A percentile compares a stretch with the other conserved stretches of the same genome.
These are phyloP conservation scores for Cantharis lateralis DNA, from an alignment of 2,888 invertebrate genomes.

Conservation along the genomic window DNA sequence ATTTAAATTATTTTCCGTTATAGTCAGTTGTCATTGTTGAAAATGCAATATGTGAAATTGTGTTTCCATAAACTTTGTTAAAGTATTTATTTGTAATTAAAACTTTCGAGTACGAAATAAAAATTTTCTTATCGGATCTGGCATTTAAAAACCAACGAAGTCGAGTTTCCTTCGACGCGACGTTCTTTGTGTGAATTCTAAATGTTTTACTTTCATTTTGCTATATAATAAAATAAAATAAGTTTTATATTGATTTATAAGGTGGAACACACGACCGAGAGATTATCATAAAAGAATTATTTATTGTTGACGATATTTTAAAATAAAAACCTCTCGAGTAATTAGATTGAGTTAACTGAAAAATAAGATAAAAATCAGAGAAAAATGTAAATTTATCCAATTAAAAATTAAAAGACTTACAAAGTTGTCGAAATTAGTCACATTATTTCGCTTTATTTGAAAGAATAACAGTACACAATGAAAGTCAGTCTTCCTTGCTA, in stretches of 20 bases:
- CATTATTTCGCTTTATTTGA: background rate
- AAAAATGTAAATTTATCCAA: background rate
- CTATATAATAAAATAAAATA: background rate
- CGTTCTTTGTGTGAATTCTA: background rate
- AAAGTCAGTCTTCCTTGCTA: background rate
- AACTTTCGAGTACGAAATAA: background rate
- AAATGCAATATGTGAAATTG: background rate
- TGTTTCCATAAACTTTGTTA: background rate
- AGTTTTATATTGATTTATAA: background rate
- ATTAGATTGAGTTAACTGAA: background rate
- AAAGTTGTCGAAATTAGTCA: background rate
- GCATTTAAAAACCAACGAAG: background rate
- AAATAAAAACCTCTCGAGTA: background rate
- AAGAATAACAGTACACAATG: background rate
- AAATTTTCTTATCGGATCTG: background rate
- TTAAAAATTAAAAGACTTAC: background rate
- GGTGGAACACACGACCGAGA: background rate
- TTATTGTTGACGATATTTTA: background rate
- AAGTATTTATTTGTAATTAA: background rate
- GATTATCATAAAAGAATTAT: background rate
- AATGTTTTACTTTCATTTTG: background rate
- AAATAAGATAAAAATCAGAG: background rate
- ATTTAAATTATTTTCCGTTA: background rate
- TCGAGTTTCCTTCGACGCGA: background rate
- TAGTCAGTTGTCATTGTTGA: background rate